phyloP scores from a whole-genome alignment of 1,140 invertebrate genomes.

The Bradysia coprophila region DNA sequence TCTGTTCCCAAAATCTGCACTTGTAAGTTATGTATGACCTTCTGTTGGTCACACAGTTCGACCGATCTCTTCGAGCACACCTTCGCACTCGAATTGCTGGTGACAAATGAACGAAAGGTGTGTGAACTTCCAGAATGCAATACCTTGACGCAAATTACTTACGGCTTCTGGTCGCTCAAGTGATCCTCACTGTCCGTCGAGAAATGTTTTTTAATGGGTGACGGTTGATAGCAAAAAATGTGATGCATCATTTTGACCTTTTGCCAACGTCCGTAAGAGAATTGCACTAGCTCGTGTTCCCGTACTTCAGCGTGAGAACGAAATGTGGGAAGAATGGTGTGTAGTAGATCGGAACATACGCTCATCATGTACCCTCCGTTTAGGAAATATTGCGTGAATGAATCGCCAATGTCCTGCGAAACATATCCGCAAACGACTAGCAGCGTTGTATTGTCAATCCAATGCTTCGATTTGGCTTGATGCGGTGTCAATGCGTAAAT shows the following conservation, averaged over 20 bases:
- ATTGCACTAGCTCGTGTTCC: constrained; percentile 62
- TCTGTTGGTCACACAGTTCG: constrained; percentile 36
- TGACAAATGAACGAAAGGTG: too few species aligned
- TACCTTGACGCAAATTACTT: constrained; percentile 19
- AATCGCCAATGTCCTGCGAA: constrained; percentile 36
- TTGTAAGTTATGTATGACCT: constrained; percentile 41
- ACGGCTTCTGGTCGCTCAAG: constrained; percentile 27
- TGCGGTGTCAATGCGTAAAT: constrained; percentile 49
- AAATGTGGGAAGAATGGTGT: constrained; percentile 56
- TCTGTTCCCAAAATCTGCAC: constrained; percentile 61
- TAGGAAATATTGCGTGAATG: constrained; percentile 52
- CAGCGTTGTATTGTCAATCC: constrained; percentile 50
- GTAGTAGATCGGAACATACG: constrained; percentile 63
- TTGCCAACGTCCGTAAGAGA: constrained; percentile 65
- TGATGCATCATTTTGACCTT: constrained; percentile 70
- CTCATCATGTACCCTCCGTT: constrained; percentile 58
- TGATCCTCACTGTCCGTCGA: constrained; percentile 40
- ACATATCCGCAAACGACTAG: constrained; percentile 61
- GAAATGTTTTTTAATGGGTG: constrained; percentile 58
- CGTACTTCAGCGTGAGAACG: constrained; percentile 64
- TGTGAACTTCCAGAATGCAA: too few species aligned
- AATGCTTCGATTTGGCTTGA: constrained; percentile 38
- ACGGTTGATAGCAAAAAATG: constrained; percentile 71
- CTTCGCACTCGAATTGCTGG: constrained; percentile 22
- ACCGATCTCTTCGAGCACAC: constrained; percentile 27